Base-by-base conservation (phyloP, 2,888 invertebrate genomes). In the Pyrrhia umbra region DNA sequence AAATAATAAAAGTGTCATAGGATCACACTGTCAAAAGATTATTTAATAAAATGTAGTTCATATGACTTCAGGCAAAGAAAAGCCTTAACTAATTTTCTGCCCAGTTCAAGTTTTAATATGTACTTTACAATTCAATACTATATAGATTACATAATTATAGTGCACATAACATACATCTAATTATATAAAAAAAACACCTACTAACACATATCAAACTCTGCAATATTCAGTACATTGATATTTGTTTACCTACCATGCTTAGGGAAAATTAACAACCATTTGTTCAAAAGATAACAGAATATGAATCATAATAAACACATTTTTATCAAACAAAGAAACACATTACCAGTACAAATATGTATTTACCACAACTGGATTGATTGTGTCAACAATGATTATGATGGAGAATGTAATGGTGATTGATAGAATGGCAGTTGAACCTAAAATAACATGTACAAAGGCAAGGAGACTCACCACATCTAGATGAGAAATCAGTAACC, bases 401-500 rank as follows among this genome's bases (percentile, higher is more conserved):
- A n/a, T n/a, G n/a, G n/a, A n/a, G n/a, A n/a, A 34, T 4, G n/a
- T 34, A 34, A 34, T n/a, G 34, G n/a, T 34, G 34, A 34, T n/a
- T 3, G 30, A 30, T 13, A 9, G 27, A 27, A 27, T n/a, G n/a
- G n/a, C n/a, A n/a, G n/a, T n/a, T n/a, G n/a, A n/a, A n/a, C n/a
- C n/a, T n/a, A n/a, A n/a, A n/a, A n/a, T n/a, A 27, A 34, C 21
- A 8, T 23, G 8, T 40, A 40, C 52, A 69, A 34, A n/a, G n/a
- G n/a, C n/a, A n/a, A n/a, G n/a, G n/a, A 46, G 13, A 78, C 87
- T 90, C 96, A 71, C 98, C 98, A 88, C 97, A 97, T 78, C 97
- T 96, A 0, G 97, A 96, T 13, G 97, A 94, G 87, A 99, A 99
- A 93, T 99, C 99, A 25, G 98, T 98, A 0, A 99, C 98, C 99